Percentiles rank a stretch among this genome's conserved stretches.
These are phyloP conservation scores for Acromyrmex charruanus DNA, from an alignment of 1,140 invertebrate species.

Conservation along the genomic window DNA sequence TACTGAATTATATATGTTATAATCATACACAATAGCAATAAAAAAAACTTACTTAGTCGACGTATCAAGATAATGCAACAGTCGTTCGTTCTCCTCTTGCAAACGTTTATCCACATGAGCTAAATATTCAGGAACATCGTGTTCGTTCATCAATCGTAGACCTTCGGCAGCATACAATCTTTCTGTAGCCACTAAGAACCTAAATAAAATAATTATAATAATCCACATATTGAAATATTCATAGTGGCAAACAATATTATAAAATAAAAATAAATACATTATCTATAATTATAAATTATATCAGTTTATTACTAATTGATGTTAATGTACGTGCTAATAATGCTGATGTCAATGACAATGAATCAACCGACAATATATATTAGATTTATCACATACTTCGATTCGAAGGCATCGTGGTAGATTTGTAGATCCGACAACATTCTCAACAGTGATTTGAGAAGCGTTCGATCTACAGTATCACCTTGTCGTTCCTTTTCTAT, in stretches of 20 bases:
- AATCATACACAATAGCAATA: neutral
- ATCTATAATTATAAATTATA: neutral
- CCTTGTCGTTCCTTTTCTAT: constrained; percentile 98
- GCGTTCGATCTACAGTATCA: constrained; percentile 96
- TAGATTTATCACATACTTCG: constrained; percentile 87
- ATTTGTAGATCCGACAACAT: constrained; percentile 99
- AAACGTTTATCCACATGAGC: constrained; percentile 97
- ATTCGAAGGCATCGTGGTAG: constrained; percentile 98
- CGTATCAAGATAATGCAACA: constrained; percentile 97
- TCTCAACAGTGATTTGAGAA: constrained; percentile 97
- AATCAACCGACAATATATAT: neutral
- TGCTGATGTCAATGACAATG: neutral
- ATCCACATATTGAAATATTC: neutral
- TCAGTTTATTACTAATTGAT: neutral
- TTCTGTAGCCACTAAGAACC: constrained; percentile 97
- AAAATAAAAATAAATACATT: constrained; percentile 14
- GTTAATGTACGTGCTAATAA: neutral
- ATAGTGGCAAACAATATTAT: neutral
- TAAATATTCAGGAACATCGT: constrained; percentile 97
- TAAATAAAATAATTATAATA: constrained; percentile 75
- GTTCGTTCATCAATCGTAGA: constrained; percentile 96
- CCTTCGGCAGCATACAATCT: constrained; percentile 97
- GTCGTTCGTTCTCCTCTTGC: constrained; percentile 97
- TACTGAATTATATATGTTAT: neutral
- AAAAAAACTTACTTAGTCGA: constrained; percentile 92